Evolutionary conservation across 1,140 invertebrate genomes (phyloP).

Genomic region (Nautilus pompilius): DNA sequence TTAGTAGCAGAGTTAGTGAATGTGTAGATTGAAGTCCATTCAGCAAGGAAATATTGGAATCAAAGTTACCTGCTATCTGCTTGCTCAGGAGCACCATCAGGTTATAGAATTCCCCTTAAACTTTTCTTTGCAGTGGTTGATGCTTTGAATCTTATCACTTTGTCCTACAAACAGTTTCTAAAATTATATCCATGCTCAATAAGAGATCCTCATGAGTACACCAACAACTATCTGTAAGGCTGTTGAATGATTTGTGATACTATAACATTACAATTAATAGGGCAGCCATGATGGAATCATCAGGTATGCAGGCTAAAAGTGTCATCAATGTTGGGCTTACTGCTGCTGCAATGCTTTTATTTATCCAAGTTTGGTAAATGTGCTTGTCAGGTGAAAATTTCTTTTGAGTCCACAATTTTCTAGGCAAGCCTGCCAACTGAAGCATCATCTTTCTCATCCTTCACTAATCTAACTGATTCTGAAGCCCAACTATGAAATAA

Average conservation of each 20-base stretch:
- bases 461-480: neutral
- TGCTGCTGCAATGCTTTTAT: too few relatives aligned
- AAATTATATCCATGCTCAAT: conserved; percentile 13
- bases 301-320: neutral
- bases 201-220: conserved; percentile 11
- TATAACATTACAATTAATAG: conserved; percentile 12
- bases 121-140: conserved; percentile 11
- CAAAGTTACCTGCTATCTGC: conserved; percentile 21
- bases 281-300: conserved; percentile 8
- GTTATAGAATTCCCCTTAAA: neutral
- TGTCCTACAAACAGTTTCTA: conserved; percentile 18
- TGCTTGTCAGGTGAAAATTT: neutral
- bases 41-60: conserved; percentile 19
- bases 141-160: conserved; percentile 18
- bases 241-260: conserved; percentile 10
- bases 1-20: too few relatives aligned
- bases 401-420: neutral
- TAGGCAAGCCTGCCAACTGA: neutral
- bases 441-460: conserved; percentile 1
- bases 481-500: conserved; percentile 5
- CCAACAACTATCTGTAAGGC: conserved; percentile 17
- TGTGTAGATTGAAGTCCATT: conserved; percentile 19
- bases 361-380: neutral
- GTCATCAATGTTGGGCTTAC: too few relatives aligned
- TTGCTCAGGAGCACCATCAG: conserved; percentile 7